Base-by-base conservation (phyloP, 2,113 vertebrate species). In the Amphiprion percula region DNA sequence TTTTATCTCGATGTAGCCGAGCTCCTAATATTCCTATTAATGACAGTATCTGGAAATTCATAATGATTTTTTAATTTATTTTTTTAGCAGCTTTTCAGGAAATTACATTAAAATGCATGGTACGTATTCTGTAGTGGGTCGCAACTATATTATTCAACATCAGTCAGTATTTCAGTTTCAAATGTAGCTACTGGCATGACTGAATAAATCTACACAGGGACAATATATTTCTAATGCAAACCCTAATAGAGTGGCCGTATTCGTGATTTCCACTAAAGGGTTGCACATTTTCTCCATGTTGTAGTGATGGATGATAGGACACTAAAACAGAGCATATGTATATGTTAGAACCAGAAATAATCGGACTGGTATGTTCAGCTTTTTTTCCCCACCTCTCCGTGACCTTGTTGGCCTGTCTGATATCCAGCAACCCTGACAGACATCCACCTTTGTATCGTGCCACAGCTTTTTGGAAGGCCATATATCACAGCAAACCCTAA, bases 401-500 rank as follows among this genome's bases (percentile, higher is more conserved):
- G 33, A 33, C 26, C 62, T 73, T 14, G 26, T 65, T 79, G 72
- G 64, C 72, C 83, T 72, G 63, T 76, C 71, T 86, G 76, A 80
- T 53, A 62, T 26, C 54, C 71, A 86, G 54, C 62, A 49, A 26
- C 23, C 23, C 80, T 90, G 80, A 89, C 63, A 88, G 80, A 88
- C 85, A 89, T 64, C 47, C 46, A 61, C 82, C 75, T 83, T 78
- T 55, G 81, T 85, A 86, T 72, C 67, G 23, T 64, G 28, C 67
- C 72, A 49, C 49, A 49, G 68, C 70, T 72, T 89, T 89, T 90
- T 86, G 82, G 88, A 9, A 37, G 33, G 33, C 33, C 80, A 74
- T 84, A 87, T 86, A 90, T 92, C 87, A 91, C 33, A 83, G 83
- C 70, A 71, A 72, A 84, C 84, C 76, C 84, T 89, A 88, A 93